Evolutionary conservation across 2,113 vertebrate genomes (phyloP).

Genomic region (Ochotona curzoniae): DNA sequence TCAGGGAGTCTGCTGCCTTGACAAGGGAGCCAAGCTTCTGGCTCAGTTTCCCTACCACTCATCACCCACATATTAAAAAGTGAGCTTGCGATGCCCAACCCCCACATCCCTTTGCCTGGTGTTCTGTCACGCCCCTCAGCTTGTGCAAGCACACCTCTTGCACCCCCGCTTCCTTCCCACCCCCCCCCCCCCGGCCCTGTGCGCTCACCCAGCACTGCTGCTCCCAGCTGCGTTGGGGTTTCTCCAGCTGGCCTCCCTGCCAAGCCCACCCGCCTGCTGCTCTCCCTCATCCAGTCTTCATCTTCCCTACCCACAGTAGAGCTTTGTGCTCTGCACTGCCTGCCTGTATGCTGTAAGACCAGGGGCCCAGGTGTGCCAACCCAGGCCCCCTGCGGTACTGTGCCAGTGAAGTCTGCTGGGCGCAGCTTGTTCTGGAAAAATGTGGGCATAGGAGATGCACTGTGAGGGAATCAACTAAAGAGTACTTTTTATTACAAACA

Average conservation of each 20-base stretch:
- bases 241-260: neutral
- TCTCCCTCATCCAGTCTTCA: neutral
- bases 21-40: neutral
- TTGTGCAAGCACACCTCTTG: neutral
- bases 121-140: neutral
- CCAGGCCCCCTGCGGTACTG: accelerated
- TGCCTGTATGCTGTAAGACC: neutral
- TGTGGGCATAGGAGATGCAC: accelerated
- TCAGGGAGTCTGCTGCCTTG: too few species aligned
- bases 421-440: neutral
- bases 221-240: too few species aligned
- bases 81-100: too few species aligned
- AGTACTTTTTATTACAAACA: neutral
- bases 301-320: neutral
- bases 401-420: too few species aligned
- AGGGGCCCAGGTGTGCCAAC: too few species aligned
- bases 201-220: too few species aligned
- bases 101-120: neutral
- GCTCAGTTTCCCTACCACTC: neutral
- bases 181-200: neutral
- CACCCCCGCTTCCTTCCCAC: too few species aligned
- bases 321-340: neutral
- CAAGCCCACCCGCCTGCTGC: accelerated
- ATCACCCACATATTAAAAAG: neutral
- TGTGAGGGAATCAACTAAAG: neutral